These are phyloP conservation scores for Geococcyx californianus DNA, from an alignment of 2,113 vertebrate species.

Conservation along the genomic window DNA sequence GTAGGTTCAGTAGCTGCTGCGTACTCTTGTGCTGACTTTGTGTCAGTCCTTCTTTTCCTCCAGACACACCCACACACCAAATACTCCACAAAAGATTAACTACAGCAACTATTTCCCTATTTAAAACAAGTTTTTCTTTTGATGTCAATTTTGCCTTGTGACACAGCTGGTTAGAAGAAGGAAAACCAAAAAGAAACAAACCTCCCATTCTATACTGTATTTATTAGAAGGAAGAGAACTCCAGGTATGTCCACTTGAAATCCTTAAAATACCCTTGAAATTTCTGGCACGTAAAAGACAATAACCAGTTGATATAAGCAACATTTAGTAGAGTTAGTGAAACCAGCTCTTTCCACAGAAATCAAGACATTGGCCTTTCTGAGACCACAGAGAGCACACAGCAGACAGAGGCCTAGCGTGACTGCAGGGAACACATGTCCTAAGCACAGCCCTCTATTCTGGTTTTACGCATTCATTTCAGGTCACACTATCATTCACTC, in stretches of 20 bases:
- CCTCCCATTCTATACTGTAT: rapidly evolving
- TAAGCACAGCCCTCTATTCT: background rate
- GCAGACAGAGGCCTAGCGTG: background rate
- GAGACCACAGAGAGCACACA: background rate
- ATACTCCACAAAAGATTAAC: background rate
- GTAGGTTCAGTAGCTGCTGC: background rate
- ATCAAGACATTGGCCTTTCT: background rate
- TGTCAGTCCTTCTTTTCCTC: background rate
- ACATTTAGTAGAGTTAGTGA: background rate
- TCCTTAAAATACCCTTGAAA: background rate
- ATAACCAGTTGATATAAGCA: background rate
- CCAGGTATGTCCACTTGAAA: background rate
- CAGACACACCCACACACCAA: background rate
- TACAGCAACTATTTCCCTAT: background rate
- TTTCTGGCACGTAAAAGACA: background rate
- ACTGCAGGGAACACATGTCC: rapidly evolving
- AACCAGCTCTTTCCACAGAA: background rate
- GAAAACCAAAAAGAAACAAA: background rate
- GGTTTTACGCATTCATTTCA: background rate
- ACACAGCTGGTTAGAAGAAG: background rate
- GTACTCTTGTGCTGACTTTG: background rate
- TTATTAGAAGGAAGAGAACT: background rate
- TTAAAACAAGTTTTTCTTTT: background rate
- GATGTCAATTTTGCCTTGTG: background rate
- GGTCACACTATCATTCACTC: background rate